Conservation (phyloP, 2,888 invertebrate species). For the Microdon myrmicae region DNA sequence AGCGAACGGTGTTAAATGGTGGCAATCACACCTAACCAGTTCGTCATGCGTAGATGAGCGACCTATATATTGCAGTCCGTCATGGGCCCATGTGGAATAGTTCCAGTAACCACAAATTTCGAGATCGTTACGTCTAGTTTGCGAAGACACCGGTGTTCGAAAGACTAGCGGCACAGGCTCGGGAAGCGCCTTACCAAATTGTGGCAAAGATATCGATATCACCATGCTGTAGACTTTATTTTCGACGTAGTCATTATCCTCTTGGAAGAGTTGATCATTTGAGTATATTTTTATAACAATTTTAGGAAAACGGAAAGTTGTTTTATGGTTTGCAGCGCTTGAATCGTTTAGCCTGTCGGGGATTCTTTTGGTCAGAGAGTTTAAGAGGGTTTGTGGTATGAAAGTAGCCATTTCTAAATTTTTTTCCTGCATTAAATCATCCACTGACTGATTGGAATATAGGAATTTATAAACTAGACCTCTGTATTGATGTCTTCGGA, state of each 20-base stretch:
- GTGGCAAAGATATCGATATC: conserved; percentile 72
- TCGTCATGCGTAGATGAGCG: conserved; percentile 59
- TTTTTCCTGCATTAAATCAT: conserved; percentile 67
- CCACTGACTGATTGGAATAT: conserved; percentile 65
- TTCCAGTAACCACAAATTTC: conserved; percentile 72
- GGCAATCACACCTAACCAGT: conserved; percentile 68
- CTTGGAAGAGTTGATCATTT: conserved; percentile 70
- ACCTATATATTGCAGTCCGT: conserved; percentile 68
- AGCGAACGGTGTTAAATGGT: conserved; percentile 73
- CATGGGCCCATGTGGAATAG: conserved; percentile 71
- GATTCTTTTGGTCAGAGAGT: conserved; percentile 61
- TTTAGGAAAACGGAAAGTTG: conserved; percentile 58
- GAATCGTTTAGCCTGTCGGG: conserved; percentile 37
- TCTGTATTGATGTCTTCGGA: conserved; percentile 55
- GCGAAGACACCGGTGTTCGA: conserved; percentile 4
- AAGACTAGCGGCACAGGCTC: conserved; percentile 69
- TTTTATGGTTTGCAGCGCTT: conserved; percentile 53
- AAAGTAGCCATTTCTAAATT: conserved; percentile 70
- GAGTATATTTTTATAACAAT: conserved; percentile 70
- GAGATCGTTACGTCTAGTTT: conserved; percentile 21
- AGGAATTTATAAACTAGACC: conserved; percentile 60
- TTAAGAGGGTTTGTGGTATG: conserved; percentile 67
- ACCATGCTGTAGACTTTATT: conserved; percentile 67
- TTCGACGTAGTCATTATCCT: conserved; percentile 61
- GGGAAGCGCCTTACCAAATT: conserved; percentile 70